Evolutionary conservation across 2,888 invertebrate species (phyloP), one percentile per base, ranked within the genome.

Genomic region (Heteropelma amictum): DNA sequence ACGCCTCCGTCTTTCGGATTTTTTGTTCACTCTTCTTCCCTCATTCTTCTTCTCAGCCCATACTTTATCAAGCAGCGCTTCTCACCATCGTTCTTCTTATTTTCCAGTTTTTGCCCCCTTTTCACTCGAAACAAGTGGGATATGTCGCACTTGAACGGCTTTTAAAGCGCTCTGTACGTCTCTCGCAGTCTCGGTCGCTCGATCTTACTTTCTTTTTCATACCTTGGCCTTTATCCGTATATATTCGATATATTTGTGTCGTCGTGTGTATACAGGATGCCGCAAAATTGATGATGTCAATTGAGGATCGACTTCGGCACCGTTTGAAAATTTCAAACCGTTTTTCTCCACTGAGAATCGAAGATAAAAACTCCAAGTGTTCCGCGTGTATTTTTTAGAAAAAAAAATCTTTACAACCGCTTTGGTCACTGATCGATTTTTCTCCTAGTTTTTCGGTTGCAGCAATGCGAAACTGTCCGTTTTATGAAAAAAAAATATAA

Each of bases 131-230:
- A 6, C 23, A 7, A 53, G 51, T 23, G 47, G 51, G 40, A 19
- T 45, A 28, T 35, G 68, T n/a, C n/a, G 45, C 53, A 53, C 47
- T 69, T 60, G 53, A 58, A 69, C 58, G 49, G 26, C 45, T 14
- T 35, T 45, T 28, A 51, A n/a, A n/a, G n/a, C n/a, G 47, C 40
- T 45, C 40, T 51, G 68, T 49, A 38, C 42, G n/a, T 63, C 64
- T 60, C 64, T 69, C 64, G 53, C 53, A 64, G 51, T 74, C 30
- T 30, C 33, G 47, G 64, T 69, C 54, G 28, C 63, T 40, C 56
- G 19, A 23, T 64, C 53, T 72, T 40, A 35, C 51, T 38, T 51
- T 40, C 17, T n/a, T n/a, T 45, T 47, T 28, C 54, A 56, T 40
- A 14, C 35, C 51, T 28, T 12, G 10, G 10, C 23, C 40, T n/a